Evolutionary conservation across 2,113 vertebrate genomes (phyloP).

Genomic region (Nicator chloris): DNA sequence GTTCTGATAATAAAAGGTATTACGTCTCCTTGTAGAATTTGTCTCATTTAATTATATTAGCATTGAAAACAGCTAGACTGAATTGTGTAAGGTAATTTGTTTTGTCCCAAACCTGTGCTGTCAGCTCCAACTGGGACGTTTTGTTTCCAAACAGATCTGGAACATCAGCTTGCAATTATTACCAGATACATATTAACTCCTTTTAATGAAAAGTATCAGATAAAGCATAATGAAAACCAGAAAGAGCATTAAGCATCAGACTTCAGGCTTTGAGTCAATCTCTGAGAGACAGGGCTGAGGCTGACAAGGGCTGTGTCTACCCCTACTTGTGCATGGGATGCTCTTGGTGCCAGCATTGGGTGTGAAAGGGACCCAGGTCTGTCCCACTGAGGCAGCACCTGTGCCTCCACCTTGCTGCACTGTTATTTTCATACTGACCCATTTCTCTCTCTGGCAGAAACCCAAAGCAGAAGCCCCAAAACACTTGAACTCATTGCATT

Average conservation of each 20-base stretch:
- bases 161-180: background rate
- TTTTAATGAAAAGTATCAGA: background rate
- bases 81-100: background rate
- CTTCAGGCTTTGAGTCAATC: background rate
- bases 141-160: background rate
- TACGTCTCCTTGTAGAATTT: background rate
- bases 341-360: background rate
- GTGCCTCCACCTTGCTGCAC: background rate
- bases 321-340: background rate
- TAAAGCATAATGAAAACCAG: background rate
- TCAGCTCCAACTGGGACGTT: background rate
- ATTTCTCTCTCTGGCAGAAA: background rate
- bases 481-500: background rate
- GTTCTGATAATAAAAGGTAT: background rate
- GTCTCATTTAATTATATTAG: constrained; percentile 1
- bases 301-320: background rate
- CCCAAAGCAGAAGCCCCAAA: constrained; percentile 42
- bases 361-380: background rate
- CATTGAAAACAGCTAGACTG: background rate
- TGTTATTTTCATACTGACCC: background rate
- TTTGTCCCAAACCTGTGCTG: background rate
- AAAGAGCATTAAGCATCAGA: background rate
- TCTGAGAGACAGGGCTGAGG: background rate
- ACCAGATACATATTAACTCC: background rate
- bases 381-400: background rate